phyloP scores from a whole-genome alignment of 2,797 vertebrate species.

The Rhinophrynus dorsalis region DNA sequence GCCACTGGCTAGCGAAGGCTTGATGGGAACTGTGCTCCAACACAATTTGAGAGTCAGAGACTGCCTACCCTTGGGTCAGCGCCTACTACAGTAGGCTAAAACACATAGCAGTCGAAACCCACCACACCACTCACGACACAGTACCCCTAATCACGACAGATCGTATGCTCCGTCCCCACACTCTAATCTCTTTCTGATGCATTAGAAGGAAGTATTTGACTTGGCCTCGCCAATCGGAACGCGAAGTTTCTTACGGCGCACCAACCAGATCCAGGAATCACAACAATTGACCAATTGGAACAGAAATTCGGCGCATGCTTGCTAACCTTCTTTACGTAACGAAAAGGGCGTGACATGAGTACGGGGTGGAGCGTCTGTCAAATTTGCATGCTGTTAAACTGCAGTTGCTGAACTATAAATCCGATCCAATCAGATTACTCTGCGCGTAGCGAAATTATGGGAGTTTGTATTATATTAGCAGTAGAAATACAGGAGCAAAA shows the following conservation, averaged over 20 bases:
- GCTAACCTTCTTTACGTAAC: neutral
- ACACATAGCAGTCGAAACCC: neutral
- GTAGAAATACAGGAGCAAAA: no score
- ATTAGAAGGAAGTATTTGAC: constrained; percentile 37
- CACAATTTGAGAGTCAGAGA: no score
- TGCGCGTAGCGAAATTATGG: no score
- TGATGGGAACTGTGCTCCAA: no score
- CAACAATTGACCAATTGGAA: constrained; percentile 4
- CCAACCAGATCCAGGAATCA: neutral
- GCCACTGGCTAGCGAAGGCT: no score
- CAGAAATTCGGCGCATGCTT: constrained; percentile 2
- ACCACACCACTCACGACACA: constrained; percentile 14
- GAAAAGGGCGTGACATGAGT: neutral
- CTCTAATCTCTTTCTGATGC: constrained; percentile 6
- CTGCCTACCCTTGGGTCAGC: no score
- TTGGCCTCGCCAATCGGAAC: neutral
- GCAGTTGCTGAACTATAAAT: no score
- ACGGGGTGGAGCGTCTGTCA: constrained; percentile 24
- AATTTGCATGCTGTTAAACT: no score
- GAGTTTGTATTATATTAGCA: no score
- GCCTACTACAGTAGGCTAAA: neutral
- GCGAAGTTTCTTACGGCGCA: no score
- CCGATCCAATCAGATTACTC: no score
- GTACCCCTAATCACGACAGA: neutral
- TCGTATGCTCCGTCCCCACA: constrained; percentile 3